phyloP scores from a whole-genome alignment of 2,888 invertebrate genomes.

The Andricus quercusramuli region DNA sequence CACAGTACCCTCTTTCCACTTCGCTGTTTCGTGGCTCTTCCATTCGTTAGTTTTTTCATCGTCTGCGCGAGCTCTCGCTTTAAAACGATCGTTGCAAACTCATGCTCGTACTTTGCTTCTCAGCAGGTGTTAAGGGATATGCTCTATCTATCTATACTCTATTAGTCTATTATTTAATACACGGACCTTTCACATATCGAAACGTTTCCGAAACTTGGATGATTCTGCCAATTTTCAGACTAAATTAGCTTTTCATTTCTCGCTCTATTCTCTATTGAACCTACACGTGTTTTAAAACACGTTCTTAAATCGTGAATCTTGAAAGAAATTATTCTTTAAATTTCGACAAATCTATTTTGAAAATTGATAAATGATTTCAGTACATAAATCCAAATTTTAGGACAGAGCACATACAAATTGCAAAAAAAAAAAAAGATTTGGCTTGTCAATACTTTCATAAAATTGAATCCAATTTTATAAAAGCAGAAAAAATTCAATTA shows the following conservation, averaged over 20 bases:
- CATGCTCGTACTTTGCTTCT: slow-evolving; percentile 44
- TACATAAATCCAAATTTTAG: too few relatives aligned
- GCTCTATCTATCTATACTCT: too few relatives aligned
- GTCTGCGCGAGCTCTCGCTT: slow-evolving; percentile 64
- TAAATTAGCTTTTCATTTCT: slow-evolving; percentile 14
- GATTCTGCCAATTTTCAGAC: slow-evolving; percentile 15
- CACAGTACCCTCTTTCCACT: slow-evolving; percentile 44
- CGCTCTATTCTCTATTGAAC: not conserved
- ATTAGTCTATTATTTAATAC: not conserved
- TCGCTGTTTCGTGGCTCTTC: slow-evolving; percentile 53
- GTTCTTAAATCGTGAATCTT: not conserved
- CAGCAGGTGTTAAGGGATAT: slow-evolving; percentile 39
- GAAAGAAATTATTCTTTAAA: not conserved
- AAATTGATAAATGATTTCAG: too few relatives aligned
- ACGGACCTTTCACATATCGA: not conserved
- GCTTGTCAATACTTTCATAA: too few relatives aligned
- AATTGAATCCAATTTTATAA: too few relatives aligned
- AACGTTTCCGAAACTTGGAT: slow-evolving; percentile 9
- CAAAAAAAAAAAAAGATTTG: not conserved
- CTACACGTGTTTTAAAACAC: not conserved
- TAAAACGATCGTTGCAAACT: slow-evolving; percentile 65
- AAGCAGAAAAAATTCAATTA: too few relatives aligned
- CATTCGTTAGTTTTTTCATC: slow-evolving; percentile 72
- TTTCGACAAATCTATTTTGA: not conserved
- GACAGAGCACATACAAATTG: too few relatives aligned